Conservation (phyloP, 2,888 invertebrate species). For the Oligia strigilis region DNA sequence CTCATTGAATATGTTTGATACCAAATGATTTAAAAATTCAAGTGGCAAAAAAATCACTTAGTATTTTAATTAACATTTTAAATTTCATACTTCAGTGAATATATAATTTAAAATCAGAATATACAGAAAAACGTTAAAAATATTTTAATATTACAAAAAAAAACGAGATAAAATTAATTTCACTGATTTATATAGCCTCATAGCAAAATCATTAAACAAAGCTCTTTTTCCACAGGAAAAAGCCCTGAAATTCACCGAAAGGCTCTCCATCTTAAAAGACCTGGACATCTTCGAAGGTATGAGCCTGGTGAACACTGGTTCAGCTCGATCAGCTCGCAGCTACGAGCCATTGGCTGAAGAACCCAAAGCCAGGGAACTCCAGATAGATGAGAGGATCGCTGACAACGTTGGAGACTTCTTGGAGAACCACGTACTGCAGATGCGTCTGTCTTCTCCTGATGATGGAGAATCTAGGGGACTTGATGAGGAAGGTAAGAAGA, state of each 20-base stretch:
- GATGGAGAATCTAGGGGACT: conserved; percentile 82
- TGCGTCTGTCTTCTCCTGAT: conserved; percentile 82
- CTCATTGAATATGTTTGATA: background rate
- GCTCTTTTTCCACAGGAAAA: conserved; percentile 87
- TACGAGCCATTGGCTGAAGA: conserved; percentile 86
- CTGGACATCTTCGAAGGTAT: conserved; percentile 89
- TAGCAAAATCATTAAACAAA: conserved; percentile 6
- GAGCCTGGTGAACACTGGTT: conserved; percentile 87
- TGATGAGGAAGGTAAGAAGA: conserved; percentile 86
- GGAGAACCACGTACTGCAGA: conserved; percentile 87
- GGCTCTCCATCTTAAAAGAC: conserved; percentile 89
- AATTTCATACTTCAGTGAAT: background rate
- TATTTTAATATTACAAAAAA: background rate
- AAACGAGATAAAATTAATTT: background rate
- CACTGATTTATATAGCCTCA: background rate
- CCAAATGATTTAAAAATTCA: background rate
- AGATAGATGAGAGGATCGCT: conserved; percentile 86
- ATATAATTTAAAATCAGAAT: background rate
- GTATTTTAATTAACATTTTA: background rate
- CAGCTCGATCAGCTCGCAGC: conserved; percentile 86
- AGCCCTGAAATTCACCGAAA: conserved; percentile 91
- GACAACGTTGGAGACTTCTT: conserved; percentile 86
- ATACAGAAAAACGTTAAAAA: accelerated
- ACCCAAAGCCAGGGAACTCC: conserved; percentile 84
- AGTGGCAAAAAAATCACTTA: background rate